A percentile compares a stretch with the other conserved stretches of the same genome.
Conservation (phyloP, 2,113 vertebrate genomes). For the Vidua chalybeata region DNA sequence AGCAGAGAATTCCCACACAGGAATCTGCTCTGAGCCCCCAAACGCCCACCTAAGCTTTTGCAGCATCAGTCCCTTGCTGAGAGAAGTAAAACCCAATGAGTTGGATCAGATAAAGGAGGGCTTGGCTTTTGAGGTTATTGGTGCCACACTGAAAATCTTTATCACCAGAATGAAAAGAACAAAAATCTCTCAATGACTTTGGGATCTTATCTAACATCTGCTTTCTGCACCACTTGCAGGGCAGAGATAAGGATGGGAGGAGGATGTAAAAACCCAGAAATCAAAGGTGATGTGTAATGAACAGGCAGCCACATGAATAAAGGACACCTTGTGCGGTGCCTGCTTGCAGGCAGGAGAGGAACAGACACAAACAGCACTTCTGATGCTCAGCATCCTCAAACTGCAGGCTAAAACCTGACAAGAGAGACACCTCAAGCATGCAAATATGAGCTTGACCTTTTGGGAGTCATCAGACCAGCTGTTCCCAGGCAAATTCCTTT, state of each 20-base stretch:
- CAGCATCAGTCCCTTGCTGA: neutral
- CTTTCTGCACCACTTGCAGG: neutral
- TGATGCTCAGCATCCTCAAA: neutral
- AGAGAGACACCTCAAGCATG: neutral
- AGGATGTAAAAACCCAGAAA: neutral
- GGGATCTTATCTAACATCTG: neutral
- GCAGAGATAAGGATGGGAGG: neutral
- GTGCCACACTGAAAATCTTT: neutral
- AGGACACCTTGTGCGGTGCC: neutral
- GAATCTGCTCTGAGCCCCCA: neutral
- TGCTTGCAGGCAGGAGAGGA: neutral
- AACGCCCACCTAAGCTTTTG: neutral
- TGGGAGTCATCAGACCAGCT: neutral
- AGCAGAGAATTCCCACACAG: neutral
- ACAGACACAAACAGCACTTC: neutral
- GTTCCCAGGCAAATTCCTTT: constrained; percentile 35
- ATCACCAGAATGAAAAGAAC: neutral
- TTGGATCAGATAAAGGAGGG: neutral
- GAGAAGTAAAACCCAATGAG: neutral
- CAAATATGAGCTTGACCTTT: constrained; percentile 30
- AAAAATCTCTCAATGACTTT: neutral
- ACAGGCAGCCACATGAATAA: neutral
- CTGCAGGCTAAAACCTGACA: neutral
- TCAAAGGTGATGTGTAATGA: neutral
- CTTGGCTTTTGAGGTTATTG: neutral